Percentiles rank a stretch among this genome's conserved stretches.
These are phyloP conservation scores for Actinia tenebrosa DNA, from an alignment of 64 coral and sea anemone genomes.

Conservation along the genomic window DNA sequence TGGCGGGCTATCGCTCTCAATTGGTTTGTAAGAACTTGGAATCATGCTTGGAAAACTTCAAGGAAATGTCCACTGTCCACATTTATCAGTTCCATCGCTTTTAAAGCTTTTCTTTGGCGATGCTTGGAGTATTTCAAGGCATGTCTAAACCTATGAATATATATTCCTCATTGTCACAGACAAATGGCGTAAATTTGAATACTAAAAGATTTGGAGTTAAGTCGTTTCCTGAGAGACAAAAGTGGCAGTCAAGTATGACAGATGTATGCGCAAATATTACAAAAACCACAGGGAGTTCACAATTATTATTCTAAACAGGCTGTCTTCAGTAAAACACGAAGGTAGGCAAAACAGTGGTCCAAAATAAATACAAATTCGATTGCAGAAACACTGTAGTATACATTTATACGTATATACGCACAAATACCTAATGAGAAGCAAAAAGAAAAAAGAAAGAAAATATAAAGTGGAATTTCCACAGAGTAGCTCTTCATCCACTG, in stretches of 20 bases:
- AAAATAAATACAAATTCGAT: too few species aligned
- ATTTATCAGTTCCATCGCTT: background rate
- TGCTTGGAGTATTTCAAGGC: background rate
- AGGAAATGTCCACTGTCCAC: background rate
- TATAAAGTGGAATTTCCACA: too few species aligned
- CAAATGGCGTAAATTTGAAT: slow-evolving; percentile 12
- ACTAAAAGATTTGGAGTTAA: background rate
- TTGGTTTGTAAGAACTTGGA: slow-evolving; percentile 65
- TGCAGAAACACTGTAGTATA: too few species aligned
- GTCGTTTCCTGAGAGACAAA: background rate
- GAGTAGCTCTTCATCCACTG: too few species aligned
- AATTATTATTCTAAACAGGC: background rate
- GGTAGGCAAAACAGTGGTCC: too few species aligned
- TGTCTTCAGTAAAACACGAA: too few species aligned
- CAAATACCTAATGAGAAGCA: too few species aligned
- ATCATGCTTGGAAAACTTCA: slow-evolving; percentile 35
- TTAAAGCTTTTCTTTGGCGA: background rate
- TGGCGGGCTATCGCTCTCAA: slow-evolving; percentile 46
- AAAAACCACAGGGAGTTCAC: background rate
- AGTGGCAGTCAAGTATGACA: slow-evolving; percentile 11
- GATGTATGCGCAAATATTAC: slow-evolving; percentile 7
- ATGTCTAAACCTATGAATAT: background rate
- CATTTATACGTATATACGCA: too few species aligned
- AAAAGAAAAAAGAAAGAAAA: too few species aligned
- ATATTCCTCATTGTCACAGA: background rate